Evolutionary conservation across 2,888 invertebrate species (phyloP), one percentile per base, ranked within the genome.

Genomic region (Hirtodrosophila cameraria): DNA sequence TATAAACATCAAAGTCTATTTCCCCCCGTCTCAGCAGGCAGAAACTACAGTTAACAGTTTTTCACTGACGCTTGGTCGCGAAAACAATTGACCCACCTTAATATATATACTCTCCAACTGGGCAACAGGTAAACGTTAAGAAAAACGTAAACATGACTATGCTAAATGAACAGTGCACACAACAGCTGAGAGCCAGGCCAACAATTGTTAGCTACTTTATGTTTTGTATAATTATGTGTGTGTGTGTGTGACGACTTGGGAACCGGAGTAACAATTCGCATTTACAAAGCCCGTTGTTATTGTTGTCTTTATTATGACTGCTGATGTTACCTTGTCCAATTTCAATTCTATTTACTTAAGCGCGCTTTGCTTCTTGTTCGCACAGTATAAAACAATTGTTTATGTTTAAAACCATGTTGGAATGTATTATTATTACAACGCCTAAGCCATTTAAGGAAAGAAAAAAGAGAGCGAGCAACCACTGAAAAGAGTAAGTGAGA

Each of bases 121-220:
- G 27, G 31, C 38, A 59, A 41, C 49, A 64, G 41, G 58, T 63
- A 58, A 23, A 23, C 18, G 18, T 18, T n/a, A 28, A 20, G 23
- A 33, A 48, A 62, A 54, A 65, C 20, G 45, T 45, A 31, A 53
- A 55, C 42, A 66, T 23, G 35, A 42, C 30, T 35, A 43, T 31
- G 33, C 52, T 13, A 30, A 39, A 23, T 48, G 27, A 15, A 18
- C 36, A 27, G 27, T 18, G 38, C 18, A 28, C 18, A 28, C 35
- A 71, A 62, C 70, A 70, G 68, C 70, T 72, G 71, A 65, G 42
- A 39, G 23, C 16, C 48, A 25, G 23, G 13, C 20, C 11, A 53
- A 52, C 55, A 72, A 71, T 52, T 45, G 66, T 13, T n/a, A 48
- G 42, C 43, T 42, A 52, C 46, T 70, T 52, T 60, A 60, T 23